Evolutionary conservation across 2,888 invertebrate genomes (phyloP).

Genomic region (Lasioglossum lativentre): DNA sequence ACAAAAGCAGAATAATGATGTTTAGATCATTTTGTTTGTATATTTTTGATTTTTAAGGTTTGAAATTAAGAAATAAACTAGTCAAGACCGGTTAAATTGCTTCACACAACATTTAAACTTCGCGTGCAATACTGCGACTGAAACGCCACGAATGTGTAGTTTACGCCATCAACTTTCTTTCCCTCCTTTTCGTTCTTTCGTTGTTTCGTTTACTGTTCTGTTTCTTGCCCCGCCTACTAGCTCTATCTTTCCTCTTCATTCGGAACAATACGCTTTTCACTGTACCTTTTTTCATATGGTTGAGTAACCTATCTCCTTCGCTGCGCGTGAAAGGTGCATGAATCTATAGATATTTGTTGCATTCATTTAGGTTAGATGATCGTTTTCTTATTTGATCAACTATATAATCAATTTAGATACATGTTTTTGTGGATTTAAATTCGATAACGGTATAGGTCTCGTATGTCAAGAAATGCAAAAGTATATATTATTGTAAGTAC

Average conservation of each 20-base stretch:
- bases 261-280: slow-evolving; percentile 19
- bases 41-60: slow-evolving; percentile 12
- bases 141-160: slow-evolving; percentile 79
- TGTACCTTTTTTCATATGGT: slow-evolving; percentile 7
- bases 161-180: slow-evolving; percentile 68
- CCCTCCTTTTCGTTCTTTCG: slow-evolving; percentile 42
- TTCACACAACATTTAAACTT: slow-evolving; percentile 61
- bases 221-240: slow-evolving; percentile 34
- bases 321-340: slow-evolving; percentile 14
- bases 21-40: neutral
- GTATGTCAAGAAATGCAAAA: neutral
- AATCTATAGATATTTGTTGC: neutral
- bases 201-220: slow-evolving; percentile 29
- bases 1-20: neutral
- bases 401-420: neutral
- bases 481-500: too few species aligned
- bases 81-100: slow-evolving; percentile 1
- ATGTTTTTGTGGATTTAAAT: neutral
- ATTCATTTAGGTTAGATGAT: neutral
- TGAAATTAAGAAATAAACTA: slow-evolving; percentile 10
- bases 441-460: neutral
- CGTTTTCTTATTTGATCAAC: too few species aligned
- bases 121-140: slow-evolving; percentile 82
- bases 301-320: neutral
- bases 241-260: slow-evolving; percentile 34